These are phyloP conservation scores for Drosophila setosimentum DNA, from an alignment of 2,888 invertebrate genomes.

Conservation along the genomic window DNA sequence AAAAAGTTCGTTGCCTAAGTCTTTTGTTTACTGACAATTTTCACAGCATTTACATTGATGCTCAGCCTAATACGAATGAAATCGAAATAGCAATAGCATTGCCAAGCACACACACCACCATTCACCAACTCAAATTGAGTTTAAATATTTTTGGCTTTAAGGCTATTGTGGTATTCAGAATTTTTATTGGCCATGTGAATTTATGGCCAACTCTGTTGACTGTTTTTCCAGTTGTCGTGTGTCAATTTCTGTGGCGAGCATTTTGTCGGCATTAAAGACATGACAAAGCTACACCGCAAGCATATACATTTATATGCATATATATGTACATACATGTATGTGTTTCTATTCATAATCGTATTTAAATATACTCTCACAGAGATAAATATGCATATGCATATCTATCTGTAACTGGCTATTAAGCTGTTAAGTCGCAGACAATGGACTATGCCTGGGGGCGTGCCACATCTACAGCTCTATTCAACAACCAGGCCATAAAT, in stretches of 20 bases:
- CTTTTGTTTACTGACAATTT: constrained; percentile 69
- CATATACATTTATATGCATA: constrained; percentile 22
- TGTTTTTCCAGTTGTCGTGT: constrained; percentile 58
- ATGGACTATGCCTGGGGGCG: constrained; percentile 40
- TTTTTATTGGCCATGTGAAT: constrained; percentile 77
- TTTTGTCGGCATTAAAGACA: constrained; percentile 57
- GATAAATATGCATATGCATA: constrained; percentile 4
- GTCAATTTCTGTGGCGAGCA: constrained; percentile 56
- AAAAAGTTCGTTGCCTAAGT: constrained; percentile 70
- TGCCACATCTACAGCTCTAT: constrained; percentile 9
- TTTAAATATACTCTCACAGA: constrained; percentile 21
- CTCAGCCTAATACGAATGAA: constrained; percentile 27
- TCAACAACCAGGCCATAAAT: constrained; percentile 35
- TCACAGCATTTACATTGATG: constrained; percentile 56
- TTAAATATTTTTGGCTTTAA: constrained; percentile 17
- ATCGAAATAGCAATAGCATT: constrained; percentile 34
- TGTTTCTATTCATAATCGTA: constrained; percentile 21
- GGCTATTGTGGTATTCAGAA: constrained; percentile 62
- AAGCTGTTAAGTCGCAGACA: constrained; percentile 45
- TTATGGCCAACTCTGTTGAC: constrained; percentile 63
- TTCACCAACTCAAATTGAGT: constrained; percentile 50
- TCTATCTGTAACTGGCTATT: constrained; percentile 33
- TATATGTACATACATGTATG: neutral
- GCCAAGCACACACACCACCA: constrained; percentile 21
- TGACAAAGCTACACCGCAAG: constrained; percentile 56